Evolutionary conservation across 2,888 invertebrate species (phyloP).

Genomic region (Mylabris sibirica): DNA sequence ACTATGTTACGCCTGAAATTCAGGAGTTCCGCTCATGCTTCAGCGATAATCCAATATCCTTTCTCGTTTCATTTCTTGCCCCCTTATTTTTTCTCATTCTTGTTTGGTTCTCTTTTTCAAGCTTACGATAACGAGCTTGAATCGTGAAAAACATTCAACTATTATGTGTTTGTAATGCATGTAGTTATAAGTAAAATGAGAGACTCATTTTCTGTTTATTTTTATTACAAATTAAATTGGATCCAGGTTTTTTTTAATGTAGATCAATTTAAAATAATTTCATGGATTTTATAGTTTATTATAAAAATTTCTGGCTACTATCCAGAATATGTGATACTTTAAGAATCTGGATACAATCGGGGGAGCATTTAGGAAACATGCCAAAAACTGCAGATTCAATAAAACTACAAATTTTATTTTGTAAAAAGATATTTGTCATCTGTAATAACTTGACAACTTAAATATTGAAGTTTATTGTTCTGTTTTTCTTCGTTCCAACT

Average conservation of each 20-base stretch:
- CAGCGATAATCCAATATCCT: constrained; percentile 29
- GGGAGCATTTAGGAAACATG: constrained; percentile 27
- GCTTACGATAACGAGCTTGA: constrained; percentile 24
- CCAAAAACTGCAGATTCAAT: constrained; percentile 21
- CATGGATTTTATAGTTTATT: neutral
- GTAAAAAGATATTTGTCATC: neutral
- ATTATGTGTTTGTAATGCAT: constrained; percentile 31
- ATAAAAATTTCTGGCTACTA: neutral
- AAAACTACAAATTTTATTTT: constrained; percentile 6
- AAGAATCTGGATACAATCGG: constrained; percentile 18
- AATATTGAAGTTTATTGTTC: neutral
- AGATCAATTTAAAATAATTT: neutral
- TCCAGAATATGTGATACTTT: constrained; percentile 33
- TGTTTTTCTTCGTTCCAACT: neutral
- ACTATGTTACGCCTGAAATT: constrained; percentile 23
- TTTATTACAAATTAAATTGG: neutral
- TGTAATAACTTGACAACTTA: constrained; percentile 6
- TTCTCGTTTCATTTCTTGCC: neutral
- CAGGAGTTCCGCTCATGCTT: constrained; percentile 20
- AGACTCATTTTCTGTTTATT: neutral
- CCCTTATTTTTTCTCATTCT: neutral
- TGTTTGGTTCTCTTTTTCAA: constrained; percentile 5
- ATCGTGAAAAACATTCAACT: constrained; percentile 29
- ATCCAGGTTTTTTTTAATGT: neutral
- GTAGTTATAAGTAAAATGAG: constrained; percentile 16